Base-by-base conservation (phyloP, 1,140 invertebrate genomes). In the Sitobion miscanthi region DNA sequence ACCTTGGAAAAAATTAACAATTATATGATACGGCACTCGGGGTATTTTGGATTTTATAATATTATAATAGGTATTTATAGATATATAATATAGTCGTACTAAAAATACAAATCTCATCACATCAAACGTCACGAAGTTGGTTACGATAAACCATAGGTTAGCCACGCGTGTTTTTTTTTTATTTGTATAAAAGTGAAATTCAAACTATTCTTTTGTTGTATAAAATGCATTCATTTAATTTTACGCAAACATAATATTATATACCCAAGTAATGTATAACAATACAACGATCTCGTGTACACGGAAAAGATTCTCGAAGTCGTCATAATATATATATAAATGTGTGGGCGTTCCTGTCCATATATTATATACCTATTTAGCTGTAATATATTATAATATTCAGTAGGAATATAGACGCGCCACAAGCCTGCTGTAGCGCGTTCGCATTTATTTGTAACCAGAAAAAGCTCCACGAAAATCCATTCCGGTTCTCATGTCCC, bases 401-500 rank as follows among this genome's bases (percentile, higher is more conserved):
- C 21, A 69, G 3, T 69, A 69, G 30, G 11, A 69, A n/a, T 77
- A 77, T 77, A 77, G 30, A 77, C 62, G 7, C 30, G 7, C 30
- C 30, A 35, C 30, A 77, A 11, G n/a, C 62, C 25, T 5, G 30
- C 5, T 17, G n/a, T 77, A 17, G 62, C 8, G 11, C 62, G 62
- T 77, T 35, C 7, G 62, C 14, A 77, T n/a, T 77, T n/a, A n/a
- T 77, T 77, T 14, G 14, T n/a, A n/a, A 77, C 62, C 62, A 17
- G 62, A 42, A 85, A 85, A 85, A 85, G 83, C 83, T 85, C 83
- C 83, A 25, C 42, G 21, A 38, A 42, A 42, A 85, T 85, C 38
- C 38, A 85, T 85, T 85, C 83, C 83, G 83, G 83, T 85, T 85
- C 83, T 45, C 83, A 85, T 85, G 23, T 45, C 38, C 23, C 23